These are phyloP conservation scores for Macrosiphum euphorbiae DNA, from an alignment of 2,888 invertebrate species.

Conservation along the genomic window DNA sequence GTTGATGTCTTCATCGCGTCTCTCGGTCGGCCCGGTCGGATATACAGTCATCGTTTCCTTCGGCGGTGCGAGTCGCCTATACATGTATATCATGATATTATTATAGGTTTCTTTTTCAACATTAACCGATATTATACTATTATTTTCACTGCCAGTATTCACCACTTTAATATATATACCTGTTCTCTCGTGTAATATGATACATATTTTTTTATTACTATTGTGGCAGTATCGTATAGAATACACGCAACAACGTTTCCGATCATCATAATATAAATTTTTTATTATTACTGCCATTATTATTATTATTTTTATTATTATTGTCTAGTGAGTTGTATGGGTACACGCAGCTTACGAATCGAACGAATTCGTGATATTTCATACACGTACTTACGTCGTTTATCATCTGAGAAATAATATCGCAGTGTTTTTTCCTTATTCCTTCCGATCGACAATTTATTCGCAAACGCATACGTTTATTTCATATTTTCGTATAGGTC, in stretches of 20 bases:
- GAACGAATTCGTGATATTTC: background rate
- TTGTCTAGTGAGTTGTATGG: background rate
- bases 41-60: slow-evolving; percentile 1
- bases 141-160: background rate
- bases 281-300: background rate
- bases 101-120: background rate
- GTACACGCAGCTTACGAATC: background rate
- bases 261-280: background rate
- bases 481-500: background rate
- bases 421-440: background rate
- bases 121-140: background rate
- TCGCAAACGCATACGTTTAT: background rate
- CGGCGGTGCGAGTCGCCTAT: background rate
- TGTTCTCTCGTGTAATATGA: background rate
- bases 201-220: background rate
- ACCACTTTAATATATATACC: background rate
- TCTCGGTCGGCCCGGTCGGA: background rate
- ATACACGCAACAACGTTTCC: background rate
- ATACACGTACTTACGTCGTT: background rate
- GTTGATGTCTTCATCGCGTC: slow-evolving; percentile 51
- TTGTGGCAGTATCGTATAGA: background rate
- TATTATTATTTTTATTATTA: background rate
- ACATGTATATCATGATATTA: background rate
- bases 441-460: background rate
- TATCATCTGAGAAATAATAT: background rate